Evolutionary conservation across 2,888 invertebrate genomes (phyloP).

Genomic region (Latrodectus hesperus): DNA sequence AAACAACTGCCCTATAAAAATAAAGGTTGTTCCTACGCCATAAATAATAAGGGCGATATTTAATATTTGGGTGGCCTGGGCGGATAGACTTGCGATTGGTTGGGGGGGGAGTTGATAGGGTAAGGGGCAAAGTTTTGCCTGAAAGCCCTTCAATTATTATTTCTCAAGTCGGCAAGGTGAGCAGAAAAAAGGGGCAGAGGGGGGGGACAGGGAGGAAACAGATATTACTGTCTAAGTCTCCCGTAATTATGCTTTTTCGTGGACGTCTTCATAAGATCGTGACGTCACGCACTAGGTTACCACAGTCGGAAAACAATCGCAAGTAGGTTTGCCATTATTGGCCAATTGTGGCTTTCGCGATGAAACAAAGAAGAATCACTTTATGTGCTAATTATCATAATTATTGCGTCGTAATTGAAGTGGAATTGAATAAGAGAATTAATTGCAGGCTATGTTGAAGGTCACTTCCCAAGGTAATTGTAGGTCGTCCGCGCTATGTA

Average conservation of each 20-base stretch:
- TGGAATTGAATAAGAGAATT: too few species aligned
- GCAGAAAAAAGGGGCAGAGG: not conserved
- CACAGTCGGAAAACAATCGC: not conserved
- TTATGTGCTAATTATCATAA: not conserved
- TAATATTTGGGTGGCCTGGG: conserved; percentile 52
- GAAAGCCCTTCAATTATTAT: conserved; percentile 60
- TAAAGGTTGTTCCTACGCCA: conserved; percentile 19
- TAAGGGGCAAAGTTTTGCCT: too few species aligned
- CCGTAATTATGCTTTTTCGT: conserved; percentile 64
- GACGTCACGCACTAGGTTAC: conserved; percentile 48
- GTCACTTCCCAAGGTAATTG: too few species aligned
- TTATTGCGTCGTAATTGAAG: too few species aligned
- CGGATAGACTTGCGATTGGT: conserved; percentile 15
- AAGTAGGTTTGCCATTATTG: conserved; percentile 2
- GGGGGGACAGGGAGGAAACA: not conserved
- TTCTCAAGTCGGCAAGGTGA: conserved; percentile 23
- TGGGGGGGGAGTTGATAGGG: conserved; percentile 8
- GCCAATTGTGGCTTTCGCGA: not conserved
- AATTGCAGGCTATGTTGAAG: too few species aligned
- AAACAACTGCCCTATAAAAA: conserved; percentile 13
- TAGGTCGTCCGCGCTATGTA: too few species aligned
- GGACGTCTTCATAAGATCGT: conserved; percentile 68
- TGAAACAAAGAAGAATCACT: not conserved
- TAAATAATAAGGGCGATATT: conserved; percentile 51
- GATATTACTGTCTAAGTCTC: conserved; percentile 55